Conservation (phyloP, 2,797 vertebrate genomes). For the Spea hammondii region DNA sequence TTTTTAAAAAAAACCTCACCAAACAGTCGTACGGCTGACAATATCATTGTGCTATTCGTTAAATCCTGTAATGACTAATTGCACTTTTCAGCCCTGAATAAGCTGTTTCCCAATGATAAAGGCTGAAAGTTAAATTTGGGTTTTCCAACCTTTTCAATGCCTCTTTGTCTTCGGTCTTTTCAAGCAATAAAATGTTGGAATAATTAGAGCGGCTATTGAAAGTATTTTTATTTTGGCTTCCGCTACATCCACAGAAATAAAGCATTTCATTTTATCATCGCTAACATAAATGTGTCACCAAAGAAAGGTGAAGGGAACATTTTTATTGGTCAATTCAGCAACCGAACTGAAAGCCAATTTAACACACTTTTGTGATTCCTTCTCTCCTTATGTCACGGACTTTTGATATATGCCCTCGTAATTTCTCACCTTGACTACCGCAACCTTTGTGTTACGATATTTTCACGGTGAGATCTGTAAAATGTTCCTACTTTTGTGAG, state of each 20-base stretch:
- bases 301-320: slow-evolving; percentile 5
- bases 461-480: too few species aligned
- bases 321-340: slow-evolving; percentile 11
- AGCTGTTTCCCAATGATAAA: slow-evolving; percentile 34
- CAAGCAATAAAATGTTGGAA: slow-evolving; percentile 10
- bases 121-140: slow-evolving; percentile 3
- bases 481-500: too few species aligned
- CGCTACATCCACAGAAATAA: slow-evolving; percentile 9
- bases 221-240: neutral
- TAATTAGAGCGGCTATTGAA: slow-evolving; percentile 3
- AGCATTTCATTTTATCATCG: neutral
- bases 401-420: slow-evolving; percentile 19
- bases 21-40: neutral
- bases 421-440: slow-evolving; percentile 28
- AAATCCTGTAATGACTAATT: slow-evolving; percentile 34
- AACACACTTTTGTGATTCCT: neutral
- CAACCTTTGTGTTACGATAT: neutral
- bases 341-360: slow-evolving; percentile 3
- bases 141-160: neutral
- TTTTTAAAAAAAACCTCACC: neutral
- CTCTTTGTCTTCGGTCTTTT: neutral
- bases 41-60: neutral
- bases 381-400: neutral
- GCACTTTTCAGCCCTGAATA: slow-evolving; percentile 23
- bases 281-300: slow-evolving; percentile 19